Evolutionary conservation across 2,888 invertebrate species (phyloP).

Genomic region (Nomada fabriciana): DNA sequence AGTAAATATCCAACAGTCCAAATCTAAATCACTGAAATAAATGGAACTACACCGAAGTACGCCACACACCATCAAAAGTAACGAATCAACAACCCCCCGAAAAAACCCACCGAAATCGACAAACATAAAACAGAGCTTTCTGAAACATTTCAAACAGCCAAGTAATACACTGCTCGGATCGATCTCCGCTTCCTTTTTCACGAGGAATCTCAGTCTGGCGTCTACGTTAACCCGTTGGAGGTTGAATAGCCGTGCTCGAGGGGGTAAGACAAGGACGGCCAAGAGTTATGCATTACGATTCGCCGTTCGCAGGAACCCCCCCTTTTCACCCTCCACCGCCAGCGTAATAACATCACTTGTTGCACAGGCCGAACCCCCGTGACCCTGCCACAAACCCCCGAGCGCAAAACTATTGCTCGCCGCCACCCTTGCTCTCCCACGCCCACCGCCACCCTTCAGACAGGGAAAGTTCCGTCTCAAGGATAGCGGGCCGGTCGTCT

Average conservation of each 20-base stretch:
- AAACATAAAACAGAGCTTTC: neutral
- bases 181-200: constrained; percentile 43
- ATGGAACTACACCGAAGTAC: no score
- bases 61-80: no score
- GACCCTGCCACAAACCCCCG: constrained; percentile 53
- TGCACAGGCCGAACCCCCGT: constrained; percentile 73
- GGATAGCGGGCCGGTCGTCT: constrained; percentile 63
- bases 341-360: constrained; percentile 84
- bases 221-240: constrained; percentile 49
- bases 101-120: neutral
- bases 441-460: constrained; percentile 31
- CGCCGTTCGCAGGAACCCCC: constrained; percentile 65
- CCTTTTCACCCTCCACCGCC: constrained; percentile 56
- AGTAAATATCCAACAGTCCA: no score
- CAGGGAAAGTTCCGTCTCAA: constrained; percentile 66
- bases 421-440: constrained; percentile 7
- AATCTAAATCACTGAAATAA: no score
- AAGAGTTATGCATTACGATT: constrained; percentile 84
- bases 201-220: constrained; percentile 44
- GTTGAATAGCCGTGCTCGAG: constrained; percentile 60
- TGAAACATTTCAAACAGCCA: neutral
- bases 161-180: constrained; percentile 11
- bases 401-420: constrained; percentile 70
- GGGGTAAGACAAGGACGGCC: constrained; percentile 78
- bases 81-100: no score